Evolutionary conservation across 2,888 invertebrate species (phyloP).

Genomic region (Crematogaster levior): DNA sequence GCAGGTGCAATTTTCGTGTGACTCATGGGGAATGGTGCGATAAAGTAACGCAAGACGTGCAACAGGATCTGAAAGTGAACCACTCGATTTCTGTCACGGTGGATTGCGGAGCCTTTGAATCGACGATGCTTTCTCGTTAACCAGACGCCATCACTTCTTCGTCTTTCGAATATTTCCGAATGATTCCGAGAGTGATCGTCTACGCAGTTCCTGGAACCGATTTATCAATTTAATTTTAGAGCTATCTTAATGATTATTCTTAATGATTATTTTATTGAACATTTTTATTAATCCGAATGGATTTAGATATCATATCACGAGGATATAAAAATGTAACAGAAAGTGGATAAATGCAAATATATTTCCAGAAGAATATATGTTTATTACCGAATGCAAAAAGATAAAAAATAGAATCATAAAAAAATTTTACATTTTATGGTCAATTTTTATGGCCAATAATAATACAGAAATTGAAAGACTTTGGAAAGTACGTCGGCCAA

Average conservation of each 20-base stretch:
- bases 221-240: neutral
- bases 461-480: neutral
- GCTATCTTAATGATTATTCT: neutral
- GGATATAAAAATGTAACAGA: neutral
- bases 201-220: neutral
- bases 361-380: neutral
- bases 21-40: slow-evolving; percentile 61
- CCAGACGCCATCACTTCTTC: slow-evolving; percentile 24
- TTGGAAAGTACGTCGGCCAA: slow-evolving; percentile 49
- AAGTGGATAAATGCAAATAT: neutral
- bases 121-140: slow-evolving; percentile 41
- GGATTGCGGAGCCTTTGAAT: slow-evolving; percentile 29
- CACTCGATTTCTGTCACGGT: slow-evolving; percentile 63
- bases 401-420: neutral
- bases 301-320: neutral
- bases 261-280: neutral
- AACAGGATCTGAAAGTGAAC: slow-evolving; percentile 73
- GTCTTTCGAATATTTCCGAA: slow-evolving; percentile 26
- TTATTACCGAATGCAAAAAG: neutral
- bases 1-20: slow-evolving; percentile 62
- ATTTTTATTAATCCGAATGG: neutral
- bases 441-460: no score
- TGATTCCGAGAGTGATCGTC: neutral
- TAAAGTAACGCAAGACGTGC: slow-evolving; percentile 64
- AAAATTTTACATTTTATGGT: neutral